A percentile compares a stretch with the other conserved stretches of the same genome.
Evolutionary conservation across 2,888 invertebrate species (phyloP).

Genomic region (Morpho helenor): DNA sequence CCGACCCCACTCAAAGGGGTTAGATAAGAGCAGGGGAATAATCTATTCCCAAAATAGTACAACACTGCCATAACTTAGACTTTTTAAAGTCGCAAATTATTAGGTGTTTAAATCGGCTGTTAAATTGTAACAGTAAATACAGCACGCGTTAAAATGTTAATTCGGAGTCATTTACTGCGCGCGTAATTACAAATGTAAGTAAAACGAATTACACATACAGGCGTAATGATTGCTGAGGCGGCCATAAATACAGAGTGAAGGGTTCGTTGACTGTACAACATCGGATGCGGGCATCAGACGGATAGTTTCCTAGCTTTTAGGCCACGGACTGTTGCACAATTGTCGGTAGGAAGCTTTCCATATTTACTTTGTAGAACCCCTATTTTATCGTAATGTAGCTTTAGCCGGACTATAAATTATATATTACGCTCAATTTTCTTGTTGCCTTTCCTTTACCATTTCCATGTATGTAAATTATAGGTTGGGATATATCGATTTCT

Average conservation of each 20-base stretch:
- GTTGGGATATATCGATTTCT: too few relatives aligned
- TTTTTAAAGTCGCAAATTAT: too few relatives aligned
- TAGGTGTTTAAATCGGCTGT: constrained; percentile 10
- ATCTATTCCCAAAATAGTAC: too few relatives aligned
- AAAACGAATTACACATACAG: constrained; percentile 23
- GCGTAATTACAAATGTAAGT: constrained; percentile 31
- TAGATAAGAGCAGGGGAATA: too few relatives aligned
- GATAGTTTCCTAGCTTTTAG: constrained; percentile 25
- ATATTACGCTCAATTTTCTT: too few relatives aligned
- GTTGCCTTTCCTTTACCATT: too few relatives aligned
- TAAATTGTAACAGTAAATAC: constrained; percentile 17
- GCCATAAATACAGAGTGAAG: constrained; percentile 29
- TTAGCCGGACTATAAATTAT: background rate
- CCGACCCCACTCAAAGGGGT: too few relatives aligned
- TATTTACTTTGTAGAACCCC: constrained; percentile 3
- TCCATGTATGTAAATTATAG: too few relatives aligned
- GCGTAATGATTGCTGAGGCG: constrained; percentile 22
- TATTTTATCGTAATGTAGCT: constrained; percentile 1
- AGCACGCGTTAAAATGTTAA: constrained; percentile 19
- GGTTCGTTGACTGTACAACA: constrained; percentile 37
- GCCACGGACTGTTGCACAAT: constrained; percentile 26
- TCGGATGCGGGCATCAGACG: constrained; percentile 34
- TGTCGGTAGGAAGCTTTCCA: constrained; percentile 18
- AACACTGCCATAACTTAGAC: too few relatives aligned
- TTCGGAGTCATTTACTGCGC: constrained; percentile 20